Evolutionary conservation across 2,797 vertebrate genomes (phyloP).

Genomic region (Loris lydekkerianus): DNA sequence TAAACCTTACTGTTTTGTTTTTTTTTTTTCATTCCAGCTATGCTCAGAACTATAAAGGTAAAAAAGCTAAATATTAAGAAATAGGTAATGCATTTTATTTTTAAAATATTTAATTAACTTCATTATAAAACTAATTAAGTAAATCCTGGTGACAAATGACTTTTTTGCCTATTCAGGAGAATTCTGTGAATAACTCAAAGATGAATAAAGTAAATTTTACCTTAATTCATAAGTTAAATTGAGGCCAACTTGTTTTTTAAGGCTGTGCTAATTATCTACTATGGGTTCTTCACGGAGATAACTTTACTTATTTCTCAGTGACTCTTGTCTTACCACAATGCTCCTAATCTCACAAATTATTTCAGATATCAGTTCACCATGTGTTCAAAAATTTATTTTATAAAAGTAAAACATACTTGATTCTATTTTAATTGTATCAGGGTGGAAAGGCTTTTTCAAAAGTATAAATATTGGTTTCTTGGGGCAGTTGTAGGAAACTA

Average conservation of each 20-base stretch:
- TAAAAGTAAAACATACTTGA: not conserved
- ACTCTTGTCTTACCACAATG: not conserved
- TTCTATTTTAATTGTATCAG: not conserved
- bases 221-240: slow-evolving; percentile 30
- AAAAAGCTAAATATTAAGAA: slow-evolving; percentile 3
- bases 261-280: not conserved
- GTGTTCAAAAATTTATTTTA: not conserved
- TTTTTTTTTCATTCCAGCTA: not conserved
- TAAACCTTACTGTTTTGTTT: not conserved
- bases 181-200: not conserved
- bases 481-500: not conserved
- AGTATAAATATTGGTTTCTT: not conserved
- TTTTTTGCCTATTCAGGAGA: not conserved
- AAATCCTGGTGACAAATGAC: not conserved
- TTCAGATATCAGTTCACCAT: not conserved
- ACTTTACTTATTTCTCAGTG: not conserved
- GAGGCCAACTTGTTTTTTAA: not conserved
- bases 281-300: not conserved
- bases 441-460: not conserved
- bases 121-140: slow-evolving; percentile 16
- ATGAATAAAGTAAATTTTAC: not conserved
- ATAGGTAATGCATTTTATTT: not conserved
- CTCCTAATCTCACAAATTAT: not conserved
- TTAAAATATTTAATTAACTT: slow-evolving; percentile 19
- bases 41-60: not conserved